These are phyloP conservation scores for Drosophila rufa DNA, from an alignment of 1,140 invertebrate species.

Conservation along the genomic window DNA sequence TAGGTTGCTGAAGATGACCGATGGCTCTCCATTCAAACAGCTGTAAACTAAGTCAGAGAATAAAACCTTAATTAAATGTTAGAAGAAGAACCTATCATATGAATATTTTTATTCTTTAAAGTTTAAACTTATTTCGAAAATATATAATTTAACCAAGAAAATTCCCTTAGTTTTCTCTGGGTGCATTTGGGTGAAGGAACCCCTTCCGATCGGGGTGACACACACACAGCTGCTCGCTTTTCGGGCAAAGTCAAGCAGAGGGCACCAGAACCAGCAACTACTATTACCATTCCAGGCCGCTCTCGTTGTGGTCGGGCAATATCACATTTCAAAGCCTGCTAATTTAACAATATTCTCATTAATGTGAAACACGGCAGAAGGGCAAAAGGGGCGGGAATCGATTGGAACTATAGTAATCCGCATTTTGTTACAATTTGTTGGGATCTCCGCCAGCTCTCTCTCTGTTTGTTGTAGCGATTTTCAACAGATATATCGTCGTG, in stretches of 20 bases:
- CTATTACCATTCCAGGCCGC: constrained; percentile 10
- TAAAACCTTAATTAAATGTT: too few relatives aligned
- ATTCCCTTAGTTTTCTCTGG: neutral
- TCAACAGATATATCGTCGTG: constrained; percentile 69
- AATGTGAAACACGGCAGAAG: constrained; percentile 70
- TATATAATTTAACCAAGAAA: neutral
- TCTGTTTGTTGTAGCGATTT: constrained; percentile 74
- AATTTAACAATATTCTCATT: constrained; percentile 85
- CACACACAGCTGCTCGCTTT: constrained; percentile 71
- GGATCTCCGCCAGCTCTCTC: constrained; percentile 6
- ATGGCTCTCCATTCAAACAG: too few relatives aligned
- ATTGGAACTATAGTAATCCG: constrained; percentile 66
- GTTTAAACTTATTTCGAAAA: neutral
- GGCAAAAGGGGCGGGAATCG: constrained; percentile 36
- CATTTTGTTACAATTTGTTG: constrained; percentile 78
- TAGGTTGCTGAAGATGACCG: too few relatives aligned
- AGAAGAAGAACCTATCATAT: neutral
- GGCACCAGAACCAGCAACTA: constrained; percentile 29
- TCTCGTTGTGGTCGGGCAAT: constrained; percentile 76
- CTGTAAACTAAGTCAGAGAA: too few relatives aligned
- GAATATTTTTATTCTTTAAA: neutral
- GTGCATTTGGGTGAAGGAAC: constrained; percentile 12
- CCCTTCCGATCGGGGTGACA: constrained; percentile 33
- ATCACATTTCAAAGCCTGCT: constrained; percentile 85
- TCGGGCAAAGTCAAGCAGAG: constrained; percentile 64